These are phyloP conservation scores for Hydropotes inermis DNA, from an alignment of 2,113 vertebrate genomes.

Conservation along the genomic window DNA sequence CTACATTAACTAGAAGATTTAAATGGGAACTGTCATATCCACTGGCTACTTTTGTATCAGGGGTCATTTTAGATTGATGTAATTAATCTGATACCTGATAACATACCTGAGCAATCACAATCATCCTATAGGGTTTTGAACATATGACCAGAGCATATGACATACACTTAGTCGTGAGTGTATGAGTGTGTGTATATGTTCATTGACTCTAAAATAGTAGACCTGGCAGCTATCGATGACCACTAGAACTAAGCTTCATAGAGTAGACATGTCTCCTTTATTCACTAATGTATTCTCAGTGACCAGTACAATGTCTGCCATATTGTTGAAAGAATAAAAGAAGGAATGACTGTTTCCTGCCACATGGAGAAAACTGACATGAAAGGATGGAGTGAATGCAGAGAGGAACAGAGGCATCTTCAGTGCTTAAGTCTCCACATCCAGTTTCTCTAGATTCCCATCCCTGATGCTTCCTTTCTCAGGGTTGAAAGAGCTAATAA, in stretches of 20 bases:
- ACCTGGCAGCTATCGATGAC: not conserved
- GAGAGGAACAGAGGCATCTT: not conserved
- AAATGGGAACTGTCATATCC: not conserved
- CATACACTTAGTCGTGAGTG: not conserved
- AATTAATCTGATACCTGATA: not conserved
- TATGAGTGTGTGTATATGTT: not conserved
- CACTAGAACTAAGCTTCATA: not conserved
- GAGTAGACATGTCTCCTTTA: not conserved
- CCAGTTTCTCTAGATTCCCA: not conserved
- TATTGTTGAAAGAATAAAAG: not conserved
- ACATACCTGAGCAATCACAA: not conserved
- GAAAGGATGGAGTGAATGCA: not conserved
- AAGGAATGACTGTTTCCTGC: not conserved
- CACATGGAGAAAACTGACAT: not conserved
- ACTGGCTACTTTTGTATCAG: not conserved
- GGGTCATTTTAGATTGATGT: not conserved
- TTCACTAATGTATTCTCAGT: not conserved
- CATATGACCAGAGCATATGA: not conserved
- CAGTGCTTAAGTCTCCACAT: not conserved
- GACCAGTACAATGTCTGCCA: not conserved
- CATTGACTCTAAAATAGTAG: not conserved
- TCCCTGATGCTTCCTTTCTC: not conserved
- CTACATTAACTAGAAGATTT: not conserved
- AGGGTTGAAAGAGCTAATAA: not conserved
- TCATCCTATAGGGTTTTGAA: not conserved